phyloP scores from a whole-genome alignment of 2,113 vertebrate species.

The Peucedramus taeniatus region DNA sequence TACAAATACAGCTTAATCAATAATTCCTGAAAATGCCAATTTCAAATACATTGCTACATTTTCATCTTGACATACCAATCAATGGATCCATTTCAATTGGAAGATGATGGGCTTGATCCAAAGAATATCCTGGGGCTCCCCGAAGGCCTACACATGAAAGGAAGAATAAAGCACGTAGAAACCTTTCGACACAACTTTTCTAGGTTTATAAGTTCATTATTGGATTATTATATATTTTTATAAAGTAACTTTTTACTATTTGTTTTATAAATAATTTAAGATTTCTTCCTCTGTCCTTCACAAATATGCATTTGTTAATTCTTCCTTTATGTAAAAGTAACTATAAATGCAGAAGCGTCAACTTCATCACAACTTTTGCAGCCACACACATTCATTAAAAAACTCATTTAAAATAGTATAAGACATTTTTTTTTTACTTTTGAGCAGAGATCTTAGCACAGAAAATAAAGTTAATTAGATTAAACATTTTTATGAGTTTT shows the following conservation, averaged over 20 bases:
- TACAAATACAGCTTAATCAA: neutral
- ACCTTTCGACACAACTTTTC: neutral
- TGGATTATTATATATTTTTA: neutral
- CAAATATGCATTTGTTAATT: neutral
- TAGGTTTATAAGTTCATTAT: neutral
- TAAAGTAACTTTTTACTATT: neutral
- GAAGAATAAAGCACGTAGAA: neutral
- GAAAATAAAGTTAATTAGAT: neutral
- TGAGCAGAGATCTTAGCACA: neutral
- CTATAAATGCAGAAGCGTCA: neutral
- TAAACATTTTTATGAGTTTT: neutral
- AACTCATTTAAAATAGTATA: neutral
- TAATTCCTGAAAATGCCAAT: neutral
- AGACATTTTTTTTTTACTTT: neutral
- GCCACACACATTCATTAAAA: neutral
- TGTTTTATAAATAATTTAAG: neutral
- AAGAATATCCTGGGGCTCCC: conserved; percentile 94
- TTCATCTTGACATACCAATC: conserved; percentile 81
- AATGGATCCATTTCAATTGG: conserved; percentile 98
- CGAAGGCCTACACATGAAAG: conserved; percentile 80
- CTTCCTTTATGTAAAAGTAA: neutral
- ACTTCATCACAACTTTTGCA: neutral
- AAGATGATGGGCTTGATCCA: conserved; percentile 96
- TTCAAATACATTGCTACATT: conserved; percentile 14
- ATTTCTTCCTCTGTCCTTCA: neutral